phyloP scores from a whole-genome alignment of 2,113 vertebrate species.

The Zosterops lateralis region DNA sequence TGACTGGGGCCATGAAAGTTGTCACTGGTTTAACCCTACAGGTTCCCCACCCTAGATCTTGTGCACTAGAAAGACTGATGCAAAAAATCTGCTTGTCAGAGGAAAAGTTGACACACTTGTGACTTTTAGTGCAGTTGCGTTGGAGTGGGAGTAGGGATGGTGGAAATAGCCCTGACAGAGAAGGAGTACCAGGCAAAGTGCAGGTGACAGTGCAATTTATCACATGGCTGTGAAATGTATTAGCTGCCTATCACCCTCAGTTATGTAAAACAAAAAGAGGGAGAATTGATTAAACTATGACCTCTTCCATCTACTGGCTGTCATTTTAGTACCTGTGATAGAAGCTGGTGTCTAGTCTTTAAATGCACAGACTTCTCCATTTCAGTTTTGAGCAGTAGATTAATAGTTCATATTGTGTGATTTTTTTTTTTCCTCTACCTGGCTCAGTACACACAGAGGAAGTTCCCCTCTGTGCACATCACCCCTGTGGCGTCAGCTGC shows the following conservation, averaged over 20 bases:
- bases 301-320: constrained; percentile 47
- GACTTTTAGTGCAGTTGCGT: neutral
- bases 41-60: neutral
- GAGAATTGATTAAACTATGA: constrained; percentile 60
- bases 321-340: constrained; percentile 53
- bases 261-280: constrained; percentile 61
- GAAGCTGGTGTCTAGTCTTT: constrained; percentile 20
- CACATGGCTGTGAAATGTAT: constrained; percentile 51
- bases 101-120: neutral
- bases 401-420: neutral
- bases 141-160: neutral
- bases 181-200: constrained; percentile 35
- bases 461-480: neutral
- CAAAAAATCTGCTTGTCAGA: neutral
- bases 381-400: constrained; percentile 20
- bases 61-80: neutral
- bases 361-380: constrained; percentile 1
- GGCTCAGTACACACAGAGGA: neutral
- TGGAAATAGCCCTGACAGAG: constrained; percentile 51
- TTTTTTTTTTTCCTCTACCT: neutral
- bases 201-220: constrained; percentile 64
- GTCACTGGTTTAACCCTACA: neutral
- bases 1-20: fast-evolving
- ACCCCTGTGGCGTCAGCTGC: neutral
- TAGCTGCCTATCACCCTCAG: constrained; percentile 58